A percentile compares a stretch with the other conserved stretches of the same genome.
Evolutionary conservation across 2,888 invertebrate species (phyloP).

Genomic region (Ochlodes sylvanus): DNA sequence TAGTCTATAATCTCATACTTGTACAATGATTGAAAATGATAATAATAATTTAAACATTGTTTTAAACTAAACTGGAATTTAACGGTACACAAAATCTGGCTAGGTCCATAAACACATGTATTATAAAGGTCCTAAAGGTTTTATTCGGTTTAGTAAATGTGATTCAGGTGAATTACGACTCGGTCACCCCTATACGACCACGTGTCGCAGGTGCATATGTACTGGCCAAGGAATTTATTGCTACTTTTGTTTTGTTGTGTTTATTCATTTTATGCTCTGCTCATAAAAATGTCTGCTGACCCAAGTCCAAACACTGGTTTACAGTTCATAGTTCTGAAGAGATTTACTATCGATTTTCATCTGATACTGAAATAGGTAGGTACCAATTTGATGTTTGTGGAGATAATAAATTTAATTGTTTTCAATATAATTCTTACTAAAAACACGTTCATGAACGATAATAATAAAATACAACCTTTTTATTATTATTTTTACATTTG

Average conservation of each 20-base stretch:
- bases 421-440: no score
- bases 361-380: no score
- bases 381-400: no score
- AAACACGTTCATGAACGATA: no score
- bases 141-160: constrained; percentile 58
- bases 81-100: no score
- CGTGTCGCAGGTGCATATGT: constrained; percentile 69
- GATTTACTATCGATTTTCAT: background rate
- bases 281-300: background rate
- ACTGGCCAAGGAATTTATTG: constrained; percentile 75
- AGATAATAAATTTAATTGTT: no score
- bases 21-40: no score
- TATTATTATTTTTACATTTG: no score
- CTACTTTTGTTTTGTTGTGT: constrained; percentile 62
- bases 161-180: constrained; percentile 66
- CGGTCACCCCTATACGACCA: constrained; percentile 65
- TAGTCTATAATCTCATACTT: no score
- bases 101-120: background rate
- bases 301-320: background rate
- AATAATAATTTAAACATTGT: no score
- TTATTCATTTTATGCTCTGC: background rate
- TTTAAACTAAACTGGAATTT: no score
- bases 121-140: constrained; percentile 63
- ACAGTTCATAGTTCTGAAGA: background rate
- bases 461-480: no score